These are phyloP conservation scores for Cephus pygmeus DNA, from an alignment of 2,888 invertebrate genomes.

Conservation along the genomic window DNA sequence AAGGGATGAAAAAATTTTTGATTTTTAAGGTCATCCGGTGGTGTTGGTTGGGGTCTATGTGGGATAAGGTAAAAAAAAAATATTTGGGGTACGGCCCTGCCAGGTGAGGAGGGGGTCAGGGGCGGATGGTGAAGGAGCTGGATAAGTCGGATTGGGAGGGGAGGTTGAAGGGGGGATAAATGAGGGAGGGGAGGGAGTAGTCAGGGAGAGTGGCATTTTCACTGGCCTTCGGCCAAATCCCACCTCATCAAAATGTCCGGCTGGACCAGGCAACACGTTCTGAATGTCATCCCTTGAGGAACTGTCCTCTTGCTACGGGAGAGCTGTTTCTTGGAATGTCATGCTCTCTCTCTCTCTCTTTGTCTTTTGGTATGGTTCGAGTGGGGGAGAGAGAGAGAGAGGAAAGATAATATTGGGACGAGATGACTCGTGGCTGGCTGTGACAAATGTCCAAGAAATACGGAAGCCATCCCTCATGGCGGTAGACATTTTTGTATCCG, in stretches of 20 bases:
- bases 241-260: constrained; percentile 57
- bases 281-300: not conserved
- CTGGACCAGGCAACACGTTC: constrained; percentile 33
- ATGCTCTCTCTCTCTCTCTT: not conserved
- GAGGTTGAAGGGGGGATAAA: too few relatives aligned
- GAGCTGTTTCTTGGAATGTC: not conserved
- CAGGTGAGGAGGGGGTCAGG: too few relatives aligned
- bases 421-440: not conserved
- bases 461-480: constrained; percentile 17
- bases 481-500: not conserved
- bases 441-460: constrained; percentile 21
- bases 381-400: not conserved
- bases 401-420: not conserved
- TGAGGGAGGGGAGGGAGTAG: too few relatives aligned
- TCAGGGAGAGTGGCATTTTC: constrained; percentile 43
- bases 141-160: too few relatives aligned
- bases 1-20: too few relatives aligned
- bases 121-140: too few relatives aligned
- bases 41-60: too few relatives aligned
- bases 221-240: constrained; percentile 56
- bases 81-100: too few relatives aligned
- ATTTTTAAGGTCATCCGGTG: too few relatives aligned
- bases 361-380: too few relatives aligned
- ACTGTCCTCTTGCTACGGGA: not conserved
- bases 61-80: too few relatives aligned